Base-by-base conservation (phyloP, 2,113 vertebrate genomes). In the Alligator sinensis region DNA sequence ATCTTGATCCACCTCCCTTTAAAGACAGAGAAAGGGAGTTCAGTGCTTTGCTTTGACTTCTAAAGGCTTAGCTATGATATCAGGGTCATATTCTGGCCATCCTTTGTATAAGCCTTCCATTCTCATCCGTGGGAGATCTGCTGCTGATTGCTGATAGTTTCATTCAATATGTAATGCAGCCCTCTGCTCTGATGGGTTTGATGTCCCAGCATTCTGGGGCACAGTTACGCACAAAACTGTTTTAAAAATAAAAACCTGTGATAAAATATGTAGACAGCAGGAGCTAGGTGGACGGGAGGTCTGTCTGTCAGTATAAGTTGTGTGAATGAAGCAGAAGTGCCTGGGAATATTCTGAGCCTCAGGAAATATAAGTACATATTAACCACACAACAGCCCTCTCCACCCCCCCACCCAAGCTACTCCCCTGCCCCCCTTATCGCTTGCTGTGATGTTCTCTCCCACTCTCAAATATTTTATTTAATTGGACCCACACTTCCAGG, bases 401-500 rank as follows among this genome's bases (percentile, higher is more conserved):
- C 47, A 47, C 47, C 9, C 47, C 47, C 47, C 27, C 59, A 70
- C 57, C 72, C 59, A 30, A 54, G 6, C 47, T 47, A 47, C 7
- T 47, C 25, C 28, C 38, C 21, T 4, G 0, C 66, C 38, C 21
- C 13, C 1, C 21, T 16, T 2, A 0, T 8, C 80, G 11, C n/a
- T 21, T 10, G 4, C 11, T 16, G 77, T 58, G n/a, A 58, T 64
- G 11, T 64, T 64, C 66, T 34, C 9, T 21, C 58, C 55, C 30
- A 21, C 27, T 17, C 38, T 25, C 27, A 11, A 24, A 61, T n/a
- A 19, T 58, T 74, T 55, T 47, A n/a, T 64, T 76, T 17, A 79
- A 28, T 70, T 25, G 8, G 10, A 38, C 66, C 27, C 24, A 5
- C 38, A 38, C 1, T 0, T 13, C 1, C 18, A 25, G 6, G 30